Percentiles rank a stretch among this genome's conserved stretches.
Conservation (phyloP, 2,113 vertebrate genomes). For the Oceanites oceanicus region DNA sequence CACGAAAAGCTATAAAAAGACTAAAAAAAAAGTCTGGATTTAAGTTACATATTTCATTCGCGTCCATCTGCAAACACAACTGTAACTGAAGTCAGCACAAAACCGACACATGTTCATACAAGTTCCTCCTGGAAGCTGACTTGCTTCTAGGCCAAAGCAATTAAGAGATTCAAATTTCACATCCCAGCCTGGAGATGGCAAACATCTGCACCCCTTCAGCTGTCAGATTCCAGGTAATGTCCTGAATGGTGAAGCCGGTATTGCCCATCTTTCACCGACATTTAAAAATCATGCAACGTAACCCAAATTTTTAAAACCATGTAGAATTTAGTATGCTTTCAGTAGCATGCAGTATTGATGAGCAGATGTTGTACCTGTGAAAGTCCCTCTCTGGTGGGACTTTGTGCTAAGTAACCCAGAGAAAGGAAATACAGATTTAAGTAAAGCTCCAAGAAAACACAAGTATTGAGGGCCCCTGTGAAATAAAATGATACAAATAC, state of each 20-base stretch:
- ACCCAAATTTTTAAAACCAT: accelerated
- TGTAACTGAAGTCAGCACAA: background rate
- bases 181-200: background rate
- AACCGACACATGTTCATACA: accelerated
- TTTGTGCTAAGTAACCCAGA: background rate
- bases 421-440: background rate
- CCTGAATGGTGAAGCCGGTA: accelerated
- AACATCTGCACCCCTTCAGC: background rate
- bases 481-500: background rate
- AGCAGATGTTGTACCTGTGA: accelerated
- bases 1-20: background rate
- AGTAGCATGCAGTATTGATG: background rate
- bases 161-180: background rate
- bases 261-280: accelerated
- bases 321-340: accelerated
- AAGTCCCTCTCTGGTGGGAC: background rate
- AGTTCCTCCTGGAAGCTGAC: background rate
- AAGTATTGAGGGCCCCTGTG: accelerated
- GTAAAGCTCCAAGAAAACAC: background rate
- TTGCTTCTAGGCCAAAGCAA: background rate
- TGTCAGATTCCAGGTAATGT: background rate
- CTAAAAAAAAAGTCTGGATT: background rate
- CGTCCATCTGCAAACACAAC: background rate
- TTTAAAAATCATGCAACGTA: background rate
- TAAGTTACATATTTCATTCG: background rate